Conservation (phyloP, 2,113 vertebrate species). For the Catharus fuscescens region DNA sequence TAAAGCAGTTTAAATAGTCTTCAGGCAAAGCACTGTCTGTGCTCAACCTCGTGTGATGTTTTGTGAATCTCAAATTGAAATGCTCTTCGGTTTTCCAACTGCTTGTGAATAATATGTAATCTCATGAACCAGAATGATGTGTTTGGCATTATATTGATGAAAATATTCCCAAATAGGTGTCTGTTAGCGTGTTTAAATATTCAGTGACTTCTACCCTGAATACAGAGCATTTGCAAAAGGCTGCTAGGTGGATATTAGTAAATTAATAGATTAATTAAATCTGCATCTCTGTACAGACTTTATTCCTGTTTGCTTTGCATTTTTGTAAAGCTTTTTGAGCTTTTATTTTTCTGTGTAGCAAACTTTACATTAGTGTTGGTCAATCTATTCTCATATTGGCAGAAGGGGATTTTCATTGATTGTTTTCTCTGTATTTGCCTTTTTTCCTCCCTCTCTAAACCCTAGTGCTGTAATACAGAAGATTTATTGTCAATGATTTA, state of each 20-base stretch:
- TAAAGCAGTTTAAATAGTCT: conserved; percentile 35
- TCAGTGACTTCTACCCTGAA: neutral
- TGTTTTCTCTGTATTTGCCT: conserved; percentile 77
- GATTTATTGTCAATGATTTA: conserved; percentile 86
- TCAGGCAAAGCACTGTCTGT: conserved; percentile 15
- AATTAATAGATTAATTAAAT: conserved; percentile 72
- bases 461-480: conserved; percentile 75
- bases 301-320: conserved; percentile 72
- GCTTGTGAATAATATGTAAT: neutral
- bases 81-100: neutral
- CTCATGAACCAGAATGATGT: neutral
- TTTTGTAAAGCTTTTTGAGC: conserved; percentile 42
- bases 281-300: conserved; percentile 69
- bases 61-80: conserved; percentile 5
- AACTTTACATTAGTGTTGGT: conserved; percentile 72
- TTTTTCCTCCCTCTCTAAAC: conserved; percentile 68
- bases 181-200: conserved; percentile 43
- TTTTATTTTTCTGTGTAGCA: conserved; percentile 63
- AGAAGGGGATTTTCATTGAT: conserved; percentile 82
- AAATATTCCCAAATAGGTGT: conserved; percentile 45
- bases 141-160: conserved; percentile 43
- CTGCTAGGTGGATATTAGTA: conserved; percentile 70
- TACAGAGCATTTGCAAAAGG: conserved; percentile 24
- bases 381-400: conserved; percentile 77
- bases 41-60: neutral